A percentile compares a stretch with the other conserved stretches of the same genome.
phyloP scores from a whole-genome alignment of 2,888 invertebrate genomes.

The Conchocele bisecta region DNA sequence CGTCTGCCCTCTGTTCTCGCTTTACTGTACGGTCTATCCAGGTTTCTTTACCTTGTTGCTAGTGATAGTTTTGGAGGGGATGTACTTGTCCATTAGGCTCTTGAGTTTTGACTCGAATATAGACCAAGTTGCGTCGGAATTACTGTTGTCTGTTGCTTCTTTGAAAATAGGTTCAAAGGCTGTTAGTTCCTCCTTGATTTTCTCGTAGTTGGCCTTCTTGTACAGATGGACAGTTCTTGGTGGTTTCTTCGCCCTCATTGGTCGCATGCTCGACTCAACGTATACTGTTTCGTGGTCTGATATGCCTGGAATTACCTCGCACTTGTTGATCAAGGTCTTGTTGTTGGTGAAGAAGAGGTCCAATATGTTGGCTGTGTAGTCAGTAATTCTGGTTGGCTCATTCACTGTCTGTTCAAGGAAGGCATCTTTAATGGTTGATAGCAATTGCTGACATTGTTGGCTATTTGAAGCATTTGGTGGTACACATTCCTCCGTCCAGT shows the following conservation, averaged over 20 bases:
- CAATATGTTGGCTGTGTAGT: conserved; percentile 1
- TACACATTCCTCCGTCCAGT: conserved; percentile 17
- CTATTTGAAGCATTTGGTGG: background rate
- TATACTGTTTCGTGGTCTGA: conserved; percentile 23
- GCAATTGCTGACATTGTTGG: conserved; percentile 15
- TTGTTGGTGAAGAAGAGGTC: conserved; percentile 38
- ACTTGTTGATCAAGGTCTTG: conserved; percentile 23
- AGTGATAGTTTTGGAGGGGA: too few species aligned
- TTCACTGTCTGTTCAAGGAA: conserved; percentile 25
- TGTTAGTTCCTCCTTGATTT: background rate
- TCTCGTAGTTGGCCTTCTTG: conserved; percentile 7
- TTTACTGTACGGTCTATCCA: too few species aligned
- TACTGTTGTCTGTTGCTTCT: too few species aligned
- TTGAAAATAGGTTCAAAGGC: too few species aligned
- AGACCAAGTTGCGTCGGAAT: too few species aligned
- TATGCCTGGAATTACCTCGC: conserved; percentile 14
- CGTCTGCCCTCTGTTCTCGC: too few species aligned
- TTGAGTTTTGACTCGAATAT: too few species aligned
- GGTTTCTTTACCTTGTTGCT: too few species aligned
- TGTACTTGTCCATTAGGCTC: too few species aligned
- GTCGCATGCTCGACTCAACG: conserved; percentile 17
- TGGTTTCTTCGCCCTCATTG: background rate
- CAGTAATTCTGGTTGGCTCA: conserved; percentile 22
- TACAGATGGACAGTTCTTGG: background rate
- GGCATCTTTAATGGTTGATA: background rate